Conservation (phyloP, 2,888 invertebrate species). For the Apoderus coryli region DNA sequence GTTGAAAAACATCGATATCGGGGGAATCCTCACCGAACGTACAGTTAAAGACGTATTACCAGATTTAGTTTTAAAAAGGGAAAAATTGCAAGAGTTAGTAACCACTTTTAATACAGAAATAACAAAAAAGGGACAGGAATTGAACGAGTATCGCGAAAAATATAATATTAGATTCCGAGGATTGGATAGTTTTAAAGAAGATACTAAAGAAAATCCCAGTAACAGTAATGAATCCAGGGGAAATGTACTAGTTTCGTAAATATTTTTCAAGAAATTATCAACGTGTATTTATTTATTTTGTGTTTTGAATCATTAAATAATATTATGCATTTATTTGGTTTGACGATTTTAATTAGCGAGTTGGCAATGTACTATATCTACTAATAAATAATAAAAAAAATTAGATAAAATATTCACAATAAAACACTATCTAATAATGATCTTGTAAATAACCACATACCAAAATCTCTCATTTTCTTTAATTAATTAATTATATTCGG, state of each 20-base stretch:
- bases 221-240: slow-evolving; percentile 27
- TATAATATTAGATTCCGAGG: slow-evolving; percentile 77
- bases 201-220: slow-evolving; percentile 18
- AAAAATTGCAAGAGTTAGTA: slow-evolving; percentile 66
- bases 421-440: too few relatives aligned
- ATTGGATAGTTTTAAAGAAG: slow-evolving; percentile 29
- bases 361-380: too few relatives aligned
- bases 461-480: too few relatives aligned
- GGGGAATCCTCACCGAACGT: slow-evolving; percentile 84
- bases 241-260: slow-evolving; percentile 32
- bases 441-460: too few relatives aligned
- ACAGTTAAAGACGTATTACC: slow-evolving; percentile 86
- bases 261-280: too few relatives aligned
- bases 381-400: too few relatives aligned
- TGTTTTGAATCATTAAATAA: too few relatives aligned
- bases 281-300: too few relatives aligned
- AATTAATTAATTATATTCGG: too few relatives aligned
- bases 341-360: too few relatives aligned
- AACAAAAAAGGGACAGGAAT: slow-evolving; percentile 72
- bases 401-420: too few relatives aligned
- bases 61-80: slow-evolving; percentile 62
- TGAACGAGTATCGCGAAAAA: slow-evolving; percentile 83
- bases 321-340: too few relatives aligned
- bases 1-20: slow-evolving; percentile 75
- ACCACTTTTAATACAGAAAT: slow-evolving; percentile 68